Conservation (phyloP, 2,113 vertebrate species). For the Phycodurus eques region DNA sequence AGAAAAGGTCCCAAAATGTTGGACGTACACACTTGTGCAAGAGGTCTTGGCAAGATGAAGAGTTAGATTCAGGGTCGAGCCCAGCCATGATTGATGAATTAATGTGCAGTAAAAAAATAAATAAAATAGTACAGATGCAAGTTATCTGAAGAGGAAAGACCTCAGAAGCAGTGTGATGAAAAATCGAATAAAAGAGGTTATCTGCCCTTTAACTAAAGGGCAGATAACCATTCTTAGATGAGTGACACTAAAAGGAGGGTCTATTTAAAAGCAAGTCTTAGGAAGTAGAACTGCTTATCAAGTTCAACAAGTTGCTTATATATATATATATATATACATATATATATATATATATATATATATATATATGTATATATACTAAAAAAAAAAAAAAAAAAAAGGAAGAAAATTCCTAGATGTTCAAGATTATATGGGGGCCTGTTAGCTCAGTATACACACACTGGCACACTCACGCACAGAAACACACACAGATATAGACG, state of each 20-base stretch:
- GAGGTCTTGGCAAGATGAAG: background rate
- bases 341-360: background rate
- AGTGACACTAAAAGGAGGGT: slow-evolving; percentile 29
- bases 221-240: slow-evolving; percentile 35
- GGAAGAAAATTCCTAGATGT: background rate
- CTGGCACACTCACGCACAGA: too few species aligned
- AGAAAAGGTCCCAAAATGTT: background rate
- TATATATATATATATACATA: background rate
- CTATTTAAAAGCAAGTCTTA: background rate
- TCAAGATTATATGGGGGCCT: background rate
- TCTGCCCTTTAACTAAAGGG: slow-evolving; percentile 33
- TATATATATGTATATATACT: background rate
- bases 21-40: background rate
- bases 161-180: slow-evolving; percentile 29
- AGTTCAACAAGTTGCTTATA: background rate
- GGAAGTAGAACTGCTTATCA: background rate
- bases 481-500: too few species aligned
- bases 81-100: background rate
- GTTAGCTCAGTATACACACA: background rate
- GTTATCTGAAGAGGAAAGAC: slow-evolving; percentile 20
- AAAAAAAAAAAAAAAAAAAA: background rate
- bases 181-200: slow-evolving; percentile 58
- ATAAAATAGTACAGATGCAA: background rate
- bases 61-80: background rate
- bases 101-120: background rate